Evolutionary conservation across 1,140 invertebrate genomes (phyloP).

Genomic region (Bombus balteatus): DNA sequence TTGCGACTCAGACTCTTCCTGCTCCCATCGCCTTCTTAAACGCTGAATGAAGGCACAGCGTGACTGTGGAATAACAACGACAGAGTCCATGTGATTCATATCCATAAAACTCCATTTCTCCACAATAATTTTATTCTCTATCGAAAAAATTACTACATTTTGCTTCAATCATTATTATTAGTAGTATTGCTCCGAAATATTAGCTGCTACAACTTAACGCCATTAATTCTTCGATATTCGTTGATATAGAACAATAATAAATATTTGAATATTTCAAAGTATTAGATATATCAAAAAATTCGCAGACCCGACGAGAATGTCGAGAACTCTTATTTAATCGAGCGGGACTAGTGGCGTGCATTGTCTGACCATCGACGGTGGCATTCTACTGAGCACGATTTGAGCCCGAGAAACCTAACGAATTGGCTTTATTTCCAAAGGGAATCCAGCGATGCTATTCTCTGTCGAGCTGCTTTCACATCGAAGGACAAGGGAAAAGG

Average conservation of each 20-base stretch:
- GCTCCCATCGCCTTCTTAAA: conserved; percentile 30
- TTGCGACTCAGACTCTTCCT: conserved; percentile 58
- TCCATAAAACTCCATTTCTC: neutral
- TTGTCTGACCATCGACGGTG: conserved; percentile 51
- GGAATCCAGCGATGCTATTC: conserved; percentile 47
- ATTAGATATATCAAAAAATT: neutral
- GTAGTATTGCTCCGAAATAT: neutral
- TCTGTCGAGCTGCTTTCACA: conserved; percentile 17
- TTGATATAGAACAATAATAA: too few species aligned
- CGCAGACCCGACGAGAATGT: too few species aligned
- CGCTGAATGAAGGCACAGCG: neutral
- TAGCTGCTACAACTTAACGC: neutral
- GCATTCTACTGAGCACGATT: conserved; percentile 46
- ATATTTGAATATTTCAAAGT: too few species aligned
- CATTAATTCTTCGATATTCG: neutral
- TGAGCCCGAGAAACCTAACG: conserved; percentile 66
- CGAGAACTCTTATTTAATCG: conserved; percentile 43
- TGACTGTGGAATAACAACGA: neutral
- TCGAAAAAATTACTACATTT: neutral
- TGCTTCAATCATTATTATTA: neutral
- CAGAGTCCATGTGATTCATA: neutral
- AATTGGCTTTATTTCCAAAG: conserved; percentile 74
- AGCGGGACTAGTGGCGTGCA: conserved; percentile 1
- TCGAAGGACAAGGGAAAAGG: conserved; percentile 47
- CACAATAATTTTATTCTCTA: neutral